phyloP scores from a whole-genome alignment of 2,113 vertebrate genomes.

The Cyanoramphus novaezelandiae region DNA sequence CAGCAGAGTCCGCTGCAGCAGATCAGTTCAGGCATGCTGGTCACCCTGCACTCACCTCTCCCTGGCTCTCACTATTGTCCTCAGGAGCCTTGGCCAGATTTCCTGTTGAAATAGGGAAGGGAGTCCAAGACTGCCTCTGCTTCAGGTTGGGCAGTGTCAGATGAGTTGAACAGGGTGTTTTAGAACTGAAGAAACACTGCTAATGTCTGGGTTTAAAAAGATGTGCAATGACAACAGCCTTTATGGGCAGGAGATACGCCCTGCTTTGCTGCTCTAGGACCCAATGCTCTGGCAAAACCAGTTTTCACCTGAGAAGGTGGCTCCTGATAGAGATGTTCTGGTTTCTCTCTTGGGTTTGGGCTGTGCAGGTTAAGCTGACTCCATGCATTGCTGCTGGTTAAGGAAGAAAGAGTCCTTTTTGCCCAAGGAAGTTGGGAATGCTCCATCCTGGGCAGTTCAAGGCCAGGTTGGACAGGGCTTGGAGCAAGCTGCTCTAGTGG shows the following conservation, averaged over 20 bases:
- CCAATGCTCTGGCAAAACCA: background rate
- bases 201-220: background rate
- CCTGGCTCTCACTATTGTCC: background rate
- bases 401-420: background rate
- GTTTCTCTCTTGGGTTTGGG: background rate
- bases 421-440: background rate
- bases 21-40: background rate
- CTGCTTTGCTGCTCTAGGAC: background rate
- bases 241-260: background rate
- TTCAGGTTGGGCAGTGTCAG: accelerated
- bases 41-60: background rate
- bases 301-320: background rate
- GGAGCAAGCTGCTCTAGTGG: background rate
- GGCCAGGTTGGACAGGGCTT: too few relatives aligned
- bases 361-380: background rate
- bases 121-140: background rate
- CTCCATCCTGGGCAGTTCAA: background rate
- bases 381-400: background rate
- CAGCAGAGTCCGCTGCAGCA: background rate
- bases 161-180: background rate
- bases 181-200: background rate
- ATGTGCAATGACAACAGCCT: background rate
- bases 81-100: background rate
- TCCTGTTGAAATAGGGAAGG: background rate
- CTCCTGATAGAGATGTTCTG: background rate